Base-by-base conservation (phyloP, 2,888 invertebrate species). In the Eupithecia subfuscata region DNA sequence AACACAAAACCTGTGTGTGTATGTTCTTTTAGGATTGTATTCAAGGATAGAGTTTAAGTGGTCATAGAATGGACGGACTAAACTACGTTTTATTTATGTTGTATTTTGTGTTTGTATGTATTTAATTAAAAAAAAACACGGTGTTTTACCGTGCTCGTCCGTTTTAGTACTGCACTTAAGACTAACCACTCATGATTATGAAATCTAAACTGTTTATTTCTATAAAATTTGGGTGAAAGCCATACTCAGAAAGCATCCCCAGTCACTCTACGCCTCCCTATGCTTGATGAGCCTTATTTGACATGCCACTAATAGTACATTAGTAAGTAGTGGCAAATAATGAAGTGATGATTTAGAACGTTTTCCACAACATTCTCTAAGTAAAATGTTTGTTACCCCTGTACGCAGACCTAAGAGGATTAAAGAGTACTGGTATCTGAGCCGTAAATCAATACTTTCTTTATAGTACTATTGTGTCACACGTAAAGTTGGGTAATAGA, bases 381-480 rank as follows among this genome's bases (percentile, higher is more conserved):
- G 30, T 65, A 45, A 89, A 90, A 88, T 85, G 93, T 92, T 92
- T 74, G 52, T 63, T 6, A 78, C 78, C 74, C 78, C 89, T 90
- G 89, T 25, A 71, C 74, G 77, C 80, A 79, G 81, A 81, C 82
- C 80, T 91, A 93, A 93, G 92, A 88, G 90, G 92, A 93, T 94
- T 93, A 92, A 82, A 78, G 82, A 83, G 76, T 79, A 80, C 69
- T 71, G 56, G 78, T 76, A 78, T 73, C 63, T 71, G 40, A 65
- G 67, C 67, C 16, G 82, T 81, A 88, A 92, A 93, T 94, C 93
- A 89, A 93, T 94, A 93, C 85, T 88, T 88, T 83, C 87, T 87
- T 89, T 86, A 91, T 89, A 68, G 40, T n/a, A 45, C 11, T 40
- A 87, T 82, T 83, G 80, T 72, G 76, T 78, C 73, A 71, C 79